A percentile compares a stretch with the other conserved stretches of the same genome.
Evolutionary conservation across 2,888 invertebrate genomes (phyloP).

Genomic region (Tenodera sinensis): DNA sequence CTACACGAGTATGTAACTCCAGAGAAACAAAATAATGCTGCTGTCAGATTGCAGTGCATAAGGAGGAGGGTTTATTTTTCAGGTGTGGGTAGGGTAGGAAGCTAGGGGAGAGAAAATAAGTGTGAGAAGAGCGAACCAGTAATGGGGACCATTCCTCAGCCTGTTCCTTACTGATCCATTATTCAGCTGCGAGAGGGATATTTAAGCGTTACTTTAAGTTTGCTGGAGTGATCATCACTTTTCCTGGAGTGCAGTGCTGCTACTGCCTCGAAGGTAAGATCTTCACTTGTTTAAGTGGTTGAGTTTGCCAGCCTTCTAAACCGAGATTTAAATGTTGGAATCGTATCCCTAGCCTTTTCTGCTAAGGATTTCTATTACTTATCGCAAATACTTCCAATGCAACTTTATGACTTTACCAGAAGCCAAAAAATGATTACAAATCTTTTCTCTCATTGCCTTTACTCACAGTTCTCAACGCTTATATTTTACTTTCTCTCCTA

Average conservation of each 20-base stretch:
- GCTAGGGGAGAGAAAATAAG: not conserved
- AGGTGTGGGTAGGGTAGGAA: not conserved
- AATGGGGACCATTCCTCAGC: not conserved
- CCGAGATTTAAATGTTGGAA: not conserved
- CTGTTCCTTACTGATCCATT: not conserved
- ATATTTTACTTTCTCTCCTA: too few species aligned
- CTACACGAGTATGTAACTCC: too few species aligned
- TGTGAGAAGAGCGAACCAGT: not conserved
- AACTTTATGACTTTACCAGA: too few species aligned
- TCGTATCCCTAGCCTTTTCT: not conserved
- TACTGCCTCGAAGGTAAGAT: not conserved
- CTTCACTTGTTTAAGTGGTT: not conserved
- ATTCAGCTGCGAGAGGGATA: not conserved
- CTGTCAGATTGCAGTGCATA: not conserved
- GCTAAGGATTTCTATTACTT: not conserved
- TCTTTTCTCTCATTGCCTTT: too few species aligned
- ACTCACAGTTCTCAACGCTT: too few species aligned
- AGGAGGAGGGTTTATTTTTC: not conserved
- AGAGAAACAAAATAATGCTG: too few species aligned
- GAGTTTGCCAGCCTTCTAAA: not conserved
- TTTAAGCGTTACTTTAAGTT: not conserved
- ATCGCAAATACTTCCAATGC: too few species aligned
- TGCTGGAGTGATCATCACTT: not conserved
- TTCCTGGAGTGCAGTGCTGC: not conserved
- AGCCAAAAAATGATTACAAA: too few species aligned